Evolutionary conservation across 2,113 vertebrate species (phyloP).

Genomic region (Axis porcinus): DNA sequence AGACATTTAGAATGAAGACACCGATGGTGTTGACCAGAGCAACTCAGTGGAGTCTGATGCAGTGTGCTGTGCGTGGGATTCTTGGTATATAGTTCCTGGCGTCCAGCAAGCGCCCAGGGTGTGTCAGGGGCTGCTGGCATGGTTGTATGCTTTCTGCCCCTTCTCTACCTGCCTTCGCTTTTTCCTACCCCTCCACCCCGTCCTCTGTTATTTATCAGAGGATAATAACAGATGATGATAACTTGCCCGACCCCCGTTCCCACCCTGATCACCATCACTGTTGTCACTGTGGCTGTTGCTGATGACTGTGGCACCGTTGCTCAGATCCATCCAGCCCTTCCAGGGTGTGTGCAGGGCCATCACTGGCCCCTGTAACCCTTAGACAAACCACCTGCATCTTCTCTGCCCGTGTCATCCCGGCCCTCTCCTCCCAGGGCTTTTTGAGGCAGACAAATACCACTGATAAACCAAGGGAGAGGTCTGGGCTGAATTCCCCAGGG

Average conservation of each 20-base stretch:
- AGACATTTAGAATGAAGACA: not conserved
- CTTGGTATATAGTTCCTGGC: fast-evolving
- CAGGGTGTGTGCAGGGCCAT: not conserved
- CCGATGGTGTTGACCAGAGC: fast-evolving
- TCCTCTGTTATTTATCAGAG: not conserved
- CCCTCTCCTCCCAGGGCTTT: not conserved
- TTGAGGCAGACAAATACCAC: not conserved
- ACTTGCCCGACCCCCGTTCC: too few relatives aligned
- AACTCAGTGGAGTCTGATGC: too few relatives aligned
- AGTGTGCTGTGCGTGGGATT: fast-evolving
- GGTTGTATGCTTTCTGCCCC: fast-evolving
- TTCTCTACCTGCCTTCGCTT: not conserved
- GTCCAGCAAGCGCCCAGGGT: fast-evolving
- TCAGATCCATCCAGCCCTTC: not conserved
- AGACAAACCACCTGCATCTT: fast-evolving
- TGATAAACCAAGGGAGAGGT: not conserved
- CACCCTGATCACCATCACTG: not conserved
- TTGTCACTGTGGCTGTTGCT: not conserved
- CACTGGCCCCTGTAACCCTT: fast-evolving
- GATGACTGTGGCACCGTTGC: not conserved
- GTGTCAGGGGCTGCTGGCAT: not conserved
- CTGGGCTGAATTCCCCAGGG: conserved; percentile 12
- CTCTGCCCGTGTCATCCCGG: fast-evolving
- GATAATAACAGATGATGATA: not conserved
- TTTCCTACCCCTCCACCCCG: fast-evolving